Base-by-base conservation (phyloP, 2,888 invertebrate species). In the Notocelia uddmanniana region DNA sequence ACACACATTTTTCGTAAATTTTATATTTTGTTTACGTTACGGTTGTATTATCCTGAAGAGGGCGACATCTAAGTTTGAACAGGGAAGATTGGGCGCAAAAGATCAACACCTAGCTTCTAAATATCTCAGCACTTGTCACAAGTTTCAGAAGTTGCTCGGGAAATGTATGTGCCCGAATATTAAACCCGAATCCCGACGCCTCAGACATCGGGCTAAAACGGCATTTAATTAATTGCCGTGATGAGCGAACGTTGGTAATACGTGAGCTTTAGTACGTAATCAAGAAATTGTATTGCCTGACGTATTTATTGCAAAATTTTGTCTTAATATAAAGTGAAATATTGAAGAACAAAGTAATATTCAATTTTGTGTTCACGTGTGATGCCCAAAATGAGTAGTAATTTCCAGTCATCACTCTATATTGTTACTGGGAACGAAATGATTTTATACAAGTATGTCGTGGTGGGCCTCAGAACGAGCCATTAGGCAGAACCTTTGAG, bases 401-500 rank as follows among this genome's bases (percentile, higher is more conserved):
- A 45, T 45, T 45, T n/a, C n/a, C n/a, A 45, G 45, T 45, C 45
- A 45, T 45, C 45, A 45, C 45, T n/a, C n/a, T 45, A n/a, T n/a
- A 45, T 37, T 41, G 41, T 59, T 59, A 21, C 41, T 59, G 31
- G 21, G 5, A 54, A 23, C 21, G 48, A 63, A 31, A 48, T 60
- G 45, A 31, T 71, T 66, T 72, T 60, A 66, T 23, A 72, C 52
- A 73, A 72, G 79, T 76, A 76, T 74, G 77, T 76, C 76, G 77
- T 70, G 79, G 75, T 87, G 85, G 85, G 83, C 83, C 84, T 85
- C 86, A 82, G 85, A 81, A 82, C 80, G 82, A 81, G 81, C 89
- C 87, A 89, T 90, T 90, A 90, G 84, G 82, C 83, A 83, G 79
- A 78, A 79, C 80, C 82, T 85, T 87, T 89, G 88, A 89, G 88